phyloP scores from a whole-genome alignment of 2,797 vertebrate species.

The Podarcis siculus region DNA sequence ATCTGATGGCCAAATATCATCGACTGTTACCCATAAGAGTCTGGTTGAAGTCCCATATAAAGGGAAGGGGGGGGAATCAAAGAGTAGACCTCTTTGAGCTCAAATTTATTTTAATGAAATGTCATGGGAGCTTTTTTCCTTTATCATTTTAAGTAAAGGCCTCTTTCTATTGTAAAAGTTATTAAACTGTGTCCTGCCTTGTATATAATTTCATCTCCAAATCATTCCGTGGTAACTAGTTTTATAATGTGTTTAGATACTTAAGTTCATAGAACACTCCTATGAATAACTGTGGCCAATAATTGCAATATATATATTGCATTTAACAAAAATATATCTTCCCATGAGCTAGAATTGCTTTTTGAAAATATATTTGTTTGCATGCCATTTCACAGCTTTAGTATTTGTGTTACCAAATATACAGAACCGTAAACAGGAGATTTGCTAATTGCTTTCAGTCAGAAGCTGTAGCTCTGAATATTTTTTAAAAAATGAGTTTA shows the following conservation, averaged over 20 bases:
- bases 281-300: background rate
- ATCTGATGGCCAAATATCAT: background rate
- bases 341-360: background rate
- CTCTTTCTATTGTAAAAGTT: background rate
- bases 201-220: background rate
- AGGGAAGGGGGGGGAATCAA: background rate
- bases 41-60: too few relatives aligned
- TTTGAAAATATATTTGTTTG: constrained; percentile 9
- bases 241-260: background rate
- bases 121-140: background rate
- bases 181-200: constrained; percentile 7
- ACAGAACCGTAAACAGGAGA: background rate
- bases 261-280: background rate
- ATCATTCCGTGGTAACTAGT: constrained; percentile 15
- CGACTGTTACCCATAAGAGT: background rate
- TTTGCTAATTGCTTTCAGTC: constrained; percentile 4
- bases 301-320: background rate
- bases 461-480: constrained; percentile 15
- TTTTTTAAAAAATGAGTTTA: background rate
- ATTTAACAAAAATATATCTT: constrained; percentile 5
- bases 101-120: background rate
- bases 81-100: background rate
- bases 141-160: background rate
- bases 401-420: constrained; percentile 9
- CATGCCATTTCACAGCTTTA: constrained; percentile 12